Evolutionary conservation across 2,797 vertebrate genomes (phyloP).

Genomic region (Nyctibius grandis): DNA sequence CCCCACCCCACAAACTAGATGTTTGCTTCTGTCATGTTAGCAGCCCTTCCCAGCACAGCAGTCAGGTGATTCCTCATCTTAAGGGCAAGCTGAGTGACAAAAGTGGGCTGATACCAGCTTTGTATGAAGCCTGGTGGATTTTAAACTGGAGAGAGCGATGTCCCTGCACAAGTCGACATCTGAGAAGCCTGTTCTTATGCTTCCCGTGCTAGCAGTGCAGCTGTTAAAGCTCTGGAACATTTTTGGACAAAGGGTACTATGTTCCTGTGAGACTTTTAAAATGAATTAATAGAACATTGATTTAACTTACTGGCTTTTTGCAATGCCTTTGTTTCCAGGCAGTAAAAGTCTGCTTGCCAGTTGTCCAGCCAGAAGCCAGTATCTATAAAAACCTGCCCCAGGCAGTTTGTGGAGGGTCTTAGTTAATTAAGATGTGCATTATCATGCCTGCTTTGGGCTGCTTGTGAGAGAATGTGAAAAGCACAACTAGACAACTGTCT

Average conservation of each 20-base stretch:
- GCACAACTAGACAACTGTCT: slow-evolving; percentile 47
- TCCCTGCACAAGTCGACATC: neutral
- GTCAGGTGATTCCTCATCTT: neutral
- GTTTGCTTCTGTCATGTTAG: neutral
- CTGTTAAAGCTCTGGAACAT: slow-evolving; percentile 38
- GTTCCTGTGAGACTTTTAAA: slow-evolving; percentile 38
- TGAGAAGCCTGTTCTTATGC: neutral
- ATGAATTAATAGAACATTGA: slow-evolving; percentile 53
- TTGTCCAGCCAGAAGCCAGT: slow-evolving; percentile 46
- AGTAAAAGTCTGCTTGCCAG: slow-evolving; percentile 37
- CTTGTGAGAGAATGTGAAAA: slow-evolving; percentile 41
- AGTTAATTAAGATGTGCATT: slow-evolving; percentile 54
- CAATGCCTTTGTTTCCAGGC: slow-evolving; percentile 52
- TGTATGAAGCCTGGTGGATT: neutral
- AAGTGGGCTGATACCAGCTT: neutral
- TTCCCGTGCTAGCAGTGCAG: neutral
- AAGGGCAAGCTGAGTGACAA: neutral
- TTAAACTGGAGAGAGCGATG: neutral
- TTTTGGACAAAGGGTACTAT: slow-evolving; percentile 12
- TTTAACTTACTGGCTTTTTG: slow-evolving; percentile 44
- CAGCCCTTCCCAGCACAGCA: neutral
- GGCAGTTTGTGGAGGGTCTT: slow-evolving; percentile 19
- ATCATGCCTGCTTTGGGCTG: slow-evolving; percentile 14
- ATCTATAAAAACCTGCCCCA: slow-evolving; percentile 22
- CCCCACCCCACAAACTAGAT: neutral